Conservation (phyloP, 2,888 invertebrate species). For the Vanessa cardui region DNA sequence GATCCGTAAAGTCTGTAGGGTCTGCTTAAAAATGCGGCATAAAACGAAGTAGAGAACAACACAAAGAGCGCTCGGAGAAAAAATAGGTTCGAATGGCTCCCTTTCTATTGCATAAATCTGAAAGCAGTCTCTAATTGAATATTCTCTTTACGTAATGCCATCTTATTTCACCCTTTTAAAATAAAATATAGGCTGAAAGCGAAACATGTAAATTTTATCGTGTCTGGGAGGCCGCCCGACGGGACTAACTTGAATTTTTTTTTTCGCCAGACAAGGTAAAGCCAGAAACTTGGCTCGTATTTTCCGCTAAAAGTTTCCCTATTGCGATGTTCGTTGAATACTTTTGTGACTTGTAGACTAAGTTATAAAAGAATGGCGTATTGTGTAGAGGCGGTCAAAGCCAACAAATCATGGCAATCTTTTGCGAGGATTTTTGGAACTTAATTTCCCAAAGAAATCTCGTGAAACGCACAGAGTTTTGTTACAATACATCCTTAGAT, state of each 20-base stretch:
- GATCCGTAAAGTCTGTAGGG: conserved; percentile 26
- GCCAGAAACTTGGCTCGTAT: conserved; percentile 76
- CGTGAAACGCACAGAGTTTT: conserved; percentile 13
- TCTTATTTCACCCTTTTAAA: conserved; percentile 80
- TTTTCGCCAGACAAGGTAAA: conserved; percentile 67
- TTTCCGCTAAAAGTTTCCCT: conserved; percentile 73
- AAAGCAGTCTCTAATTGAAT: conserved; percentile 77
- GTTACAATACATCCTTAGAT: neutral
- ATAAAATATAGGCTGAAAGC: conserved; percentile 77
- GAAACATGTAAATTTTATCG: conserved; percentile 82
- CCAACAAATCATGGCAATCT: conserved; percentile 37
- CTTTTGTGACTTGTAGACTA: conserved; percentile 72
- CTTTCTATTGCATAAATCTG: conserved; percentile 66
- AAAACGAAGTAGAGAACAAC: conserved; percentile 43
- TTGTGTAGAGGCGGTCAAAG: conserved; percentile 32
- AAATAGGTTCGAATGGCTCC: conserved; percentile 58
- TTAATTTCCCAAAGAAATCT: conserved; percentile 18
- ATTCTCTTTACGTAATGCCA: conserved; percentile 78
- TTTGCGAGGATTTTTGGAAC: conserved; percentile 19
- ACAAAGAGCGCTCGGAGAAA: conserved; percentile 50
- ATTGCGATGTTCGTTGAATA: conserved; percentile 73
- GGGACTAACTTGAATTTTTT: conserved; percentile 72
- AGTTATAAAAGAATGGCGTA: conserved; percentile 62
- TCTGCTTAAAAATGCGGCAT: conserved; percentile 25
- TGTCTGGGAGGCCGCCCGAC: conserved; percentile 64